These are phyloP conservation scores for Nycticebus coucang DNA, from an alignment of 2,113 vertebrate species.

Conservation along the genomic window DNA sequence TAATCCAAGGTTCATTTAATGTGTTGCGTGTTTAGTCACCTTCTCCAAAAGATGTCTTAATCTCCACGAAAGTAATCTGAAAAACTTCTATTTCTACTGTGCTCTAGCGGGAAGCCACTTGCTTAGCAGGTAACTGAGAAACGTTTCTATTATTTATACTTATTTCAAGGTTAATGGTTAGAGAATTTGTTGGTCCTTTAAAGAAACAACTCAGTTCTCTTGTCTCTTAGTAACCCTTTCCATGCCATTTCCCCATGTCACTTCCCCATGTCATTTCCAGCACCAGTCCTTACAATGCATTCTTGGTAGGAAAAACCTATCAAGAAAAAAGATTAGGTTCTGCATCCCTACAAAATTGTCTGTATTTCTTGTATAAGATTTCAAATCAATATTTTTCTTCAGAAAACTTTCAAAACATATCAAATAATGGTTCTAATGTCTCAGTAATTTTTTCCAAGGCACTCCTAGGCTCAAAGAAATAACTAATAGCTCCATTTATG, in stretches of 20 bases:
- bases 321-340: background rate
- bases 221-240: background rate
- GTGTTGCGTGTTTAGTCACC: background rate
- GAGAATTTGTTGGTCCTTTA: background rate
- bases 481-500: background rate
- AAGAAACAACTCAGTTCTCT: background rate
- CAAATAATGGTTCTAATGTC: constrained; percentile 36
- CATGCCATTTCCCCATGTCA: background rate
- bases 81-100: constrained; percentile 21
- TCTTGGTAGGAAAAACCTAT: background rate
- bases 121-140: constrained; percentile 4
- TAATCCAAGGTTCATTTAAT: constrained; percentile 16
- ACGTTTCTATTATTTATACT: background rate
- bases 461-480: background rate
- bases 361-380: background rate
- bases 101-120: background rate
- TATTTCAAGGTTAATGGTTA: background rate
- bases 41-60: constrained; percentile 15
- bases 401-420: background rate
- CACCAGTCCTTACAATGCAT: constrained; percentile 17
- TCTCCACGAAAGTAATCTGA: background rate
- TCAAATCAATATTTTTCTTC: constrained; percentile 9
- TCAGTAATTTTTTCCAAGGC: constrained; percentile 3
- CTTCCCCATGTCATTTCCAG: background rate
- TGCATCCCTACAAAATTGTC: background rate